A percentile compares a stretch with the other conserved stretches of the same genome.
Conservation (phyloP, 2,113 vertebrate genomes). For the Dipodomys stephensi region DNA sequence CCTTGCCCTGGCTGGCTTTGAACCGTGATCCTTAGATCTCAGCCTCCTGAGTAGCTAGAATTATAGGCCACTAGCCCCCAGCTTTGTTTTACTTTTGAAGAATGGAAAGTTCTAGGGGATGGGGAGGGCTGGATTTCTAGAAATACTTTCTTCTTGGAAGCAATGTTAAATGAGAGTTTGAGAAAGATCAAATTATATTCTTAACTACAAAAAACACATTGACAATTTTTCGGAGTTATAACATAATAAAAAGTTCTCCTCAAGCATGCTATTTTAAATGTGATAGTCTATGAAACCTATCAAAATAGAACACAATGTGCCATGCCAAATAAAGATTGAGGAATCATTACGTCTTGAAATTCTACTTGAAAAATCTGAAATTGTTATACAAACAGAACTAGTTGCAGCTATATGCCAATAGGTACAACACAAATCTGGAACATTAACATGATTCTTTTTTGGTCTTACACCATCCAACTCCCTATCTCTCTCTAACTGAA, state of each 20-base stretch:
- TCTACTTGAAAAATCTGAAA: background rate
- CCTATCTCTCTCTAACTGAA: too few species aligned
- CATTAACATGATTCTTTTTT: too few species aligned
- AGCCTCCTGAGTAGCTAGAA: too few species aligned
- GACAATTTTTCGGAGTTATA: background rate
- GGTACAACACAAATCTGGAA: background rate
- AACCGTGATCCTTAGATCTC: too few species aligned
- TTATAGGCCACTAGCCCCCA: too few species aligned
- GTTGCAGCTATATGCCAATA: background rate
- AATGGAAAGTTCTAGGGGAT: background rate
- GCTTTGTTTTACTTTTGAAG: background rate
- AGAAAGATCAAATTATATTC: slow-evolving; percentile 10
- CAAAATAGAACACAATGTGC: background rate
- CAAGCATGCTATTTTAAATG: background rate
- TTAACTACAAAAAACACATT: background rate
- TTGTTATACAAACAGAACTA: background rate
- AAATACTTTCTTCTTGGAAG: background rate
- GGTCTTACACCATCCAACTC: too few species aligned
- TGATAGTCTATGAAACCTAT: background rate
- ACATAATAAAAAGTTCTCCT: background rate
- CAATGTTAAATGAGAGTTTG: background rate
- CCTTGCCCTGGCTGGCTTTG: too few species aligned
- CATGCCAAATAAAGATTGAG: background rate
- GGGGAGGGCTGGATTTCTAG: too few species aligned
- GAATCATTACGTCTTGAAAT: background rate